phyloP scores from a whole-genome alignment of 1,140 invertebrate genomes.

The Rhysida immarginata region DNA sequence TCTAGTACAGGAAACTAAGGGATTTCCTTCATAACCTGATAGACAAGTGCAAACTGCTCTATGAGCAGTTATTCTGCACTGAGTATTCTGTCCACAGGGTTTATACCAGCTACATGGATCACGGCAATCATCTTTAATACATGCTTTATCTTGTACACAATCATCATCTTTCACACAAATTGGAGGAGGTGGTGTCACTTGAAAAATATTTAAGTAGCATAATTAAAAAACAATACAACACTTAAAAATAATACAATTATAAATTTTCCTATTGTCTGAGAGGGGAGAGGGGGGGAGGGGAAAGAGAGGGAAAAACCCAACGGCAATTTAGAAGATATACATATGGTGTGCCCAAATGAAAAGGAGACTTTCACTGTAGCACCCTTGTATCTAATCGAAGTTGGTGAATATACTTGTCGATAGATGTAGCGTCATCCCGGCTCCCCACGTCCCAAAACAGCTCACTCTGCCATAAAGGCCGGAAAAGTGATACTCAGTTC shows the following conservation, averaged over 20 bases:
- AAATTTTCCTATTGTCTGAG: neutral
- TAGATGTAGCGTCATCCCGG: too few species aligned
- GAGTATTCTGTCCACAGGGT: conserved; percentile 68
- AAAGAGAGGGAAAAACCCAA: too few species aligned
- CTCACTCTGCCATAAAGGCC: too few species aligned
- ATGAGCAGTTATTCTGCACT: conserved; percentile 63
- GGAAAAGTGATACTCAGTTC: too few species aligned
- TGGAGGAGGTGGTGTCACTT: conserved; percentile 27
- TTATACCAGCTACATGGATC: conserved; percentile 35
- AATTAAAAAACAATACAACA: too few species aligned
- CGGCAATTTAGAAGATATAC: too few species aligned
- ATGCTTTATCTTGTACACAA: conserved; percentile 21
- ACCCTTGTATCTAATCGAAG: too few species aligned
- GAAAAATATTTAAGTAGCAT: neutral
- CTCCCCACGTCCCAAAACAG: too few species aligned
- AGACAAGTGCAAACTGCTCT: conserved; percentile 60
- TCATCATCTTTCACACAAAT: conserved; percentile 13
- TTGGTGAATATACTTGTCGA: too few species aligned
- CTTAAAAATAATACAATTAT: neutral
- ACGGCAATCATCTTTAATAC: conserved; percentile 19
- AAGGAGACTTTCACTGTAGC: too few species aligned
- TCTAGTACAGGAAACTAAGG: conserved; percentile 9
- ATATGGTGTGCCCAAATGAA: too few species aligned
- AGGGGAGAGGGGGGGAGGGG: too few species aligned
- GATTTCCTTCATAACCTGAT: conserved; percentile 62